These are phyloP conservation scores for Pristiophorus japonicus DNA, from an alignment of 2,113 vertebrate species.

Conservation along the genomic window DNA sequence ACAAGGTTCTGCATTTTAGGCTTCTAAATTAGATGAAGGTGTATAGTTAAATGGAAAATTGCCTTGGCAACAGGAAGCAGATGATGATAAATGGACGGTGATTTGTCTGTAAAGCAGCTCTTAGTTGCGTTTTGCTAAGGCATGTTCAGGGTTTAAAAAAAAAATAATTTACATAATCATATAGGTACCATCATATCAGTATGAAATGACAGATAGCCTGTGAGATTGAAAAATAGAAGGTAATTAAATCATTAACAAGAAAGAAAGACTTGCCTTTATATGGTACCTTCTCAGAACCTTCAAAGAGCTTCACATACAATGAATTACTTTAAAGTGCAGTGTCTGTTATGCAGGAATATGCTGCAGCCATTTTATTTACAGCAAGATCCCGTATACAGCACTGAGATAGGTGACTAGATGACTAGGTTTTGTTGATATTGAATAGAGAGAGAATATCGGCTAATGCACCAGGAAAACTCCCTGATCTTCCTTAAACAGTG, in stretches of 20 bases:
- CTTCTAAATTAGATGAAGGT: neutral
- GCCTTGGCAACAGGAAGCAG: neutral
- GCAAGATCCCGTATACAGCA: neutral
- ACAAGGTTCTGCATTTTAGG: neutral
- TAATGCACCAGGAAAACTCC: neutral
- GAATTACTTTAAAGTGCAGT: neutral
- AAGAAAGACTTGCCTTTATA: neutral
- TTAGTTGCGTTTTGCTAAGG: neutral
- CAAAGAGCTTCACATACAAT: neutral
- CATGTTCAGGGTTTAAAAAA: neutral
- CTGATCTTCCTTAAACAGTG: neutral
- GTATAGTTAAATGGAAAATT: constrained; percentile 11
- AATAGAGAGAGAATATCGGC: neutral
- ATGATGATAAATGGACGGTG: neutral
- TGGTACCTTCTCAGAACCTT: neutral
- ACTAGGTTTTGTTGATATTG: neutral
- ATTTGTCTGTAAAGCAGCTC: neutral
- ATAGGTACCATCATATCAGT: neutral
- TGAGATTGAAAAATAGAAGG: neutral
- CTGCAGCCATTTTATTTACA: neutral
- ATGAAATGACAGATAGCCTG: neutral
- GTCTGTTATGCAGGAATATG: neutral
- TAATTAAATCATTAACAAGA: neutral
- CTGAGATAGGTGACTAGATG: neutral
- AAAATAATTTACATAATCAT: neutral